A percentile compares a stretch with the other conserved stretches of the same genome.
These are phyloP conservation scores for Bolinopsis microptera DNA, from an alignment of 37 sponge, comb jelly and placozoan genomes.

Conservation along the genomic window DNA sequence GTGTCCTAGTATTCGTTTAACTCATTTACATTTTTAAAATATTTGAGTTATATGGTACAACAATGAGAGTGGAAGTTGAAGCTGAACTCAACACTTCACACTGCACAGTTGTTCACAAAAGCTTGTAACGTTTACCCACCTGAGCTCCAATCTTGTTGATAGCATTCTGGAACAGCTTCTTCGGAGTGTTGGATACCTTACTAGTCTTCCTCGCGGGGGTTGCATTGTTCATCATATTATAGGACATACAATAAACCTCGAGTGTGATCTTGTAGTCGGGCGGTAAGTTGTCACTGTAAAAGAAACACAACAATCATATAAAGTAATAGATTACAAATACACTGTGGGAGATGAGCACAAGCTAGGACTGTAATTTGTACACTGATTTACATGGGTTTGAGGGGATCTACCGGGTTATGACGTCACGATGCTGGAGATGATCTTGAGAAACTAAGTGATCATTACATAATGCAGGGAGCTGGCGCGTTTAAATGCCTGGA, in stretches of 20 bases:
- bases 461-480: not conserved
- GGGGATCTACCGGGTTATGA: not conserved
- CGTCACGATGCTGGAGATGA: not conserved
- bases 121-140: not conserved
- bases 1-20: too few relatives aligned
- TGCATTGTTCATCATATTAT: slow-evolving; percentile 48
- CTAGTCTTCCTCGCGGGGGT: slow-evolving; percentile 48
- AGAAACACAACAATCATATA: not conserved
- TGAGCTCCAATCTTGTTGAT: slow-evolving; percentile 20
- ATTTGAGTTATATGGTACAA: too few relatives aligned
- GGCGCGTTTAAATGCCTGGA: too few relatives aligned
- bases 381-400: not conserved
- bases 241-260: slow-evolving; percentile 60
- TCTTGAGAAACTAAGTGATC: too few relatives aligned
- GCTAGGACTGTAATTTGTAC: not conserved
- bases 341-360: not conserved
- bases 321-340: not conserved
- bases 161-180: slow-evolving; percentile 23
- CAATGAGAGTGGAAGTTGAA: too few relatives aligned
- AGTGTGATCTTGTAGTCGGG: slow-evolving; percentile 53
- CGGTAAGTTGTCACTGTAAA: slow-evolving; percentile 40
- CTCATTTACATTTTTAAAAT: too few relatives aligned
- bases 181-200: slow-evolving; percentile 26
- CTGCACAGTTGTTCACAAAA: too few relatives aligned
- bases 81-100: too few relatives aligned